Evolutionary conservation across 2,113 vertebrate species (phyloP).

Genomic region (Cercocebus atys): DNA sequence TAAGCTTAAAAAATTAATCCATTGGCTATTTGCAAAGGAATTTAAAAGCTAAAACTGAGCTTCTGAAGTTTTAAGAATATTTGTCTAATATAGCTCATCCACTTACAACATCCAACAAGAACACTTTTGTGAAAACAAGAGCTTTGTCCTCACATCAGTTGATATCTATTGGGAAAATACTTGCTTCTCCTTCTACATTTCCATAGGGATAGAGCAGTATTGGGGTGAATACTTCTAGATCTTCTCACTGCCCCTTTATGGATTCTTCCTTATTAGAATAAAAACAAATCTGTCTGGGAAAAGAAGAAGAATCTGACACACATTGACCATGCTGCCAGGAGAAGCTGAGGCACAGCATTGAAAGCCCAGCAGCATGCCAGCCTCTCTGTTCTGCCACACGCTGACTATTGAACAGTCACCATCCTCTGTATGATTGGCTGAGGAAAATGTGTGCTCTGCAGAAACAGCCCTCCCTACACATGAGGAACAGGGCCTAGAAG

Average conservation of each 20-base stretch:
- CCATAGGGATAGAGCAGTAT: background rate
- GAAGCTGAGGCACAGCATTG: background rate
- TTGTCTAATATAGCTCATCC: background rate
- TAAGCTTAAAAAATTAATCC: background rate
- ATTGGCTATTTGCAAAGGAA: constrained; percentile 21
- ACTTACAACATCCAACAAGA: background rate
- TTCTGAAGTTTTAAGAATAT: background rate
- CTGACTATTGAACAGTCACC: background rate
- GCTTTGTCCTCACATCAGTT: background rate
- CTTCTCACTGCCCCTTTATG: background rate
- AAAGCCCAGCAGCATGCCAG: background rate
- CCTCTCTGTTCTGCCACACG: background rate
- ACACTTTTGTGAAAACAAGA: background rate
- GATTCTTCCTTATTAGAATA: background rate
- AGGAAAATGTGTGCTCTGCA: background rate
- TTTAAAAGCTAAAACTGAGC: background rate
- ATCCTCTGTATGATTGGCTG: background rate
- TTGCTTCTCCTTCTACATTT: background rate
- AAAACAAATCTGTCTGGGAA: background rate
- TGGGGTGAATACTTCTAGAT: background rate
- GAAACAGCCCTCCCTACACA: background rate
- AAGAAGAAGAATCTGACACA: background rate
- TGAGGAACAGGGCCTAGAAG: background rate
- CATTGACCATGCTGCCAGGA: background rate
- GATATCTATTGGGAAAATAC: background rate